A percentile compares a stretch with the other conserved stretches of the same genome.
Conservation (phyloP, 2,888 invertebrate species). For the Drosophila fulvimacula region DNA sequence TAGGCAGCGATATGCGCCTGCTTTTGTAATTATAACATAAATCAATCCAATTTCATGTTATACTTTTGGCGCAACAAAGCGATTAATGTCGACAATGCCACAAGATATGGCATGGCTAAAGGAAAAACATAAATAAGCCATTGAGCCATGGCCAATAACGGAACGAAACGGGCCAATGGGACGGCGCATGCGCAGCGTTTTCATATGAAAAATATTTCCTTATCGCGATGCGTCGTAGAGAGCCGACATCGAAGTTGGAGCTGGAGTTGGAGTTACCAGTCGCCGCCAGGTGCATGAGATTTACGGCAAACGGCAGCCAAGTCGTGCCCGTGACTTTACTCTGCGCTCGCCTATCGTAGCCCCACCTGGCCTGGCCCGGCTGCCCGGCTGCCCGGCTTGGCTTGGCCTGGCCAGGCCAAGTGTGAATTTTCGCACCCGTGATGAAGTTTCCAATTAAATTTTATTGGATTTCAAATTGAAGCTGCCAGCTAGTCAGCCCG, state of each 20-base stretch:
- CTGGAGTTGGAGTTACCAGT: conserved; percentile 29
- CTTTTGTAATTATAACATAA: conserved; percentile 77
- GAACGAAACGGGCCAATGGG: conserved; percentile 47
- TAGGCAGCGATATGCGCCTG: conserved; percentile 19
- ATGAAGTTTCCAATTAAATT: conserved; percentile 83
- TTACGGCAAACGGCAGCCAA: conserved; percentile 77
- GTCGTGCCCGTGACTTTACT: conserved; percentile 66
- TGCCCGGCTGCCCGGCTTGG: conserved; percentile 15
- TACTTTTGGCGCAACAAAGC: conserved; percentile 72
- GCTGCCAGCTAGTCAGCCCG: conserved; percentile 52
- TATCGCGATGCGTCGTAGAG: conserved; percentile 68
- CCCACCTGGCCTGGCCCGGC: conserved; percentile 21
- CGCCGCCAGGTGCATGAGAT: conserved; percentile 75
- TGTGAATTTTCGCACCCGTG: conserved; percentile 83
- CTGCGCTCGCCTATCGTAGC: conserved; percentile 41
- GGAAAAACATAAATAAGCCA: conserved; percentile 78
- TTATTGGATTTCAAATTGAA: conserved; percentile 81
- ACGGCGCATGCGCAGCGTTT: conserved; percentile 56
- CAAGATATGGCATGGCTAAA: conserved; percentile 76
- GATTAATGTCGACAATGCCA: conserved; percentile 76
- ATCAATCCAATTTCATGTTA: conserved; percentile 77
- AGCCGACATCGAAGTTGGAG: conserved; percentile 26
- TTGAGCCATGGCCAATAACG: conserved; percentile 71
- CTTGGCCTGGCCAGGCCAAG: conserved; percentile 49
- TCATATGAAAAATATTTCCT: conserved; percentile 76